Evolutionary conservation across 2,113 vertebrate genomes (phyloP), one percentile per base, ranked within the genome.

Genomic region (Petrocephalus microphthalmus): DNA sequence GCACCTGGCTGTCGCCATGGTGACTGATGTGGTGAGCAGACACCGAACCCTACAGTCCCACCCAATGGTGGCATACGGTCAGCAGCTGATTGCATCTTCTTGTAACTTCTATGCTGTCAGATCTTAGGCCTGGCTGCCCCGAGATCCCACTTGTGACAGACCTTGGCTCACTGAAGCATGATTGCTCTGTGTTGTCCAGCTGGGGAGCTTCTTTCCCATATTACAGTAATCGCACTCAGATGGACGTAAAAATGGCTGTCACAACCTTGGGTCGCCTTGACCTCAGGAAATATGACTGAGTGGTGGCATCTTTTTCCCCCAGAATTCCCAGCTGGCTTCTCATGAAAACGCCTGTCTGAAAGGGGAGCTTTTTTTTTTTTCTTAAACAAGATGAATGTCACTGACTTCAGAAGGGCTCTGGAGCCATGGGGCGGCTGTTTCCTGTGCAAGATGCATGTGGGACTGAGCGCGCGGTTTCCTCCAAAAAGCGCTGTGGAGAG

Each of bases 321-420:
- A 57, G 37, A 87, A 42, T 19, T 71, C 86, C 86, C 57, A 74
- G 57, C 13, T n/a, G 60, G n/a, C n/a, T 29, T 87, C 22, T 11
- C 64, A 45, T 71, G 20, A 87, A 87, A 67, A 87, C 60, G 51
- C 45, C 57, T 49, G 45, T 87, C 57, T 87, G 37, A 71, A 45
- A 25, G 20, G 10, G 85, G 1, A 74, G 13, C 0, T 71, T 37
- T 64, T 64, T 10, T 19, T 64, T n/a, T 2, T 60, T 22, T 22
- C 7, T 0, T 57, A 51, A 51, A 51, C 20, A 37, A 74, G 29
- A 74, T 19, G 1, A 5, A 15, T 33, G 25, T 71, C 25, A 71
- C 10, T 37, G 67, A 71, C 67, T 71, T 71, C 67, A 71, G 29
- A 33, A 71, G 29, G 25, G 64, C 13, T 17, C 13, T 37, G 29